phyloP scores from a whole-genome alignment of 2,797 vertebrate species.

The Bovichtus diacanthus region DNA sequence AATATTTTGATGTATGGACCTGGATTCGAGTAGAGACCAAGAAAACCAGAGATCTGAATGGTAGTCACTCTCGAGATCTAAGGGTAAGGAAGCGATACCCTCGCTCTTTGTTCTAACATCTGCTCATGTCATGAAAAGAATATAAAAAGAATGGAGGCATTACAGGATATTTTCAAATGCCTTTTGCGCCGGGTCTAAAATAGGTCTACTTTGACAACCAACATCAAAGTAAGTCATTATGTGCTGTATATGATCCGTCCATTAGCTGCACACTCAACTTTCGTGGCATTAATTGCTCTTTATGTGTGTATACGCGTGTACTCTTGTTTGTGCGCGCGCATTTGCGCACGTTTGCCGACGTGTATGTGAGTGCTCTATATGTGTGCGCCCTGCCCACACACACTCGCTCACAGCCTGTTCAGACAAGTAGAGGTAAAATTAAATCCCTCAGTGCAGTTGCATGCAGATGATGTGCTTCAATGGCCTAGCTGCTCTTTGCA shows the following conservation, averaged over 20 bases:
- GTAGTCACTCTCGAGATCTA: slow-evolving; percentile 66
- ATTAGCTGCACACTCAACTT: slow-evolving; percentile 75
- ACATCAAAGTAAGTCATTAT: slow-evolving; percentile 79
- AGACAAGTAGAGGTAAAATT: slow-evolving; percentile 81
- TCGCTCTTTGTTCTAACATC: slow-evolving; percentile 82
- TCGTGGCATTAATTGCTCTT: slow-evolving; percentile 73
- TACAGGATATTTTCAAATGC: slow-evolving; percentile 69
- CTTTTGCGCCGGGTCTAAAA: slow-evolving; percentile 71
- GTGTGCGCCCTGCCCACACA: slow-evolving; percentile 55
- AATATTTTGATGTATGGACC: slow-evolving; percentile 51
- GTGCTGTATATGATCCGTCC: slow-evolving; percentile 76
- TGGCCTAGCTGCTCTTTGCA: slow-evolving; percentile 85
- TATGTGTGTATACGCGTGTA: slow-evolving; percentile 32
- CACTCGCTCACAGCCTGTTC: slow-evolving; percentile 66
- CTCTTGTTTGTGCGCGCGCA: slow-evolving; percentile 36
- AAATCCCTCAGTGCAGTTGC: slow-evolving; percentile 79
- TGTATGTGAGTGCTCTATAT: slow-evolving; percentile 30
- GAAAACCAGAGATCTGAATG: slow-evolving; percentile 66
- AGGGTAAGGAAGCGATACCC: slow-evolving; percentile 73
- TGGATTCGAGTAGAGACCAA: slow-evolving; percentile 58
- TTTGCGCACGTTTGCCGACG: slow-evolving; percentile 15
- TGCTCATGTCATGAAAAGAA: slow-evolving; percentile 77
- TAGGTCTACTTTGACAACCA: slow-evolving; percentile 72
- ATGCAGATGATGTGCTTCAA: slow-evolving; percentile 81
- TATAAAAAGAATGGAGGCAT: slow-evolving; percentile 69